Conservation (phyloP, 1,140 invertebrate genomes). For the Megalopta genalis region DNA sequence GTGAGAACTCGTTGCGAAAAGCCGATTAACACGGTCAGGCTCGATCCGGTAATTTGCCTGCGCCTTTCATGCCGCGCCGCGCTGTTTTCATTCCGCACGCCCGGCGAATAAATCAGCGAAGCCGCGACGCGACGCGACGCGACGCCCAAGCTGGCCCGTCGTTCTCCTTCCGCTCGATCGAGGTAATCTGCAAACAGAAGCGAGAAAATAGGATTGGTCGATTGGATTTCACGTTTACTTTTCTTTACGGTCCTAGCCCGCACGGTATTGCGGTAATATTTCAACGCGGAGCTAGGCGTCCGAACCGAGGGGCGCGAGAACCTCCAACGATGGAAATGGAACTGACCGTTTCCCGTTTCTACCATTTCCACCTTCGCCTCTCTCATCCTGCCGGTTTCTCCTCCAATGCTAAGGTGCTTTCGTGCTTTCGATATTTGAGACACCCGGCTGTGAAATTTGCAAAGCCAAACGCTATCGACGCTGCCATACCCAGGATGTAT, state of each 20-base stretch:
- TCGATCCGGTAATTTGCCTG: conserved; percentile 49
- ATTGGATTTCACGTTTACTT: conserved; percentile 33
- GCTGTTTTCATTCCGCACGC: conserved; percentile 8
- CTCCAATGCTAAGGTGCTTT: neutral
- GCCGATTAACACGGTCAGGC: conserved; percentile 44
- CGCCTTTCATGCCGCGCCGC: conserved; percentile 3
- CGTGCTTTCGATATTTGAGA: no score
- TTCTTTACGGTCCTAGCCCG: neutral
- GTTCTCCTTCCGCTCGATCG: conserved; percentile 21
- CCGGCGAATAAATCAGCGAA: conserved; percentile 47
- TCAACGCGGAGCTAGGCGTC: neutral
- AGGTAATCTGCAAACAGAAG: conserved; percentile 45
- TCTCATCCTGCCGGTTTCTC: neutral
- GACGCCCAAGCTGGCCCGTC: neutral
- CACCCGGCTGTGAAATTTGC: neutral
- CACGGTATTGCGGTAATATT: conserved; percentile 32
- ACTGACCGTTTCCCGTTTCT: neutral
- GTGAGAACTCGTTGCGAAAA: conserved; percentile 24
- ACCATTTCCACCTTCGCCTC: no score
- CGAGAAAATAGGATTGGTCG: conserved; percentile 22
- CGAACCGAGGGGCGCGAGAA: neutral
- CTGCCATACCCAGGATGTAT: neutral
- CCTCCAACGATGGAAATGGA: conserved; percentile 7
- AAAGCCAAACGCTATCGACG: neutral
- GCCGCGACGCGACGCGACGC: conserved; percentile 5